Conservation (phyloP, 2,113 vertebrate species). For the Xiphorhynchus elegans region DNA sequence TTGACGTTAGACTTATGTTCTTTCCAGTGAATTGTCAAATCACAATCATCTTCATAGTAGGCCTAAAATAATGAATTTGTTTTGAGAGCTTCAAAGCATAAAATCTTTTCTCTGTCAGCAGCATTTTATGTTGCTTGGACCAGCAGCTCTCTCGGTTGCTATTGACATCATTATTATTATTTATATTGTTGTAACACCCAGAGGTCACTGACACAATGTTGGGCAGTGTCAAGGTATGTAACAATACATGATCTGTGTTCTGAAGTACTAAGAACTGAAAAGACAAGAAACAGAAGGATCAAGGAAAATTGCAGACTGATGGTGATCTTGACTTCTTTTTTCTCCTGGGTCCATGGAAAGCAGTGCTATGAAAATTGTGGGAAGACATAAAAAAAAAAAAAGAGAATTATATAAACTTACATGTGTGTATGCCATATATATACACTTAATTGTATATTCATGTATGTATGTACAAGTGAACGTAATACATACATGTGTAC, state of each 20-base stretch:
- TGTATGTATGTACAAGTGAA: background rate
- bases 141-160: background rate
- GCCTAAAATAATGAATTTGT: background rate
- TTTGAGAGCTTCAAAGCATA: background rate
- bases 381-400: background rate
- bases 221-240: background rate
- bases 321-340: background rate
- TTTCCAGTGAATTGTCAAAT: slow-evolving; percentile 2
- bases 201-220: background rate
- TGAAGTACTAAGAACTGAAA: background rate
- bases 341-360: background rate
- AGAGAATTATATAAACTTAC: background rate
- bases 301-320: background rate
- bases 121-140: background rate
- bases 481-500: rapidly evolving
- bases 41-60: background rate
- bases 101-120: background rate
- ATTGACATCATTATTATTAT: background rate
- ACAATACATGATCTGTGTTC: background rate
- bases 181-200: background rate
- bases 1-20: background rate
- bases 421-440: background rate
- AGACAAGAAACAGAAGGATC: background rate
- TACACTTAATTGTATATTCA: background rate
- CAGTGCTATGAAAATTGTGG: background rate